Conservation (phyloP, 2,113 vertebrate genomes). For the Gymnocephalus cernua region DNA sequence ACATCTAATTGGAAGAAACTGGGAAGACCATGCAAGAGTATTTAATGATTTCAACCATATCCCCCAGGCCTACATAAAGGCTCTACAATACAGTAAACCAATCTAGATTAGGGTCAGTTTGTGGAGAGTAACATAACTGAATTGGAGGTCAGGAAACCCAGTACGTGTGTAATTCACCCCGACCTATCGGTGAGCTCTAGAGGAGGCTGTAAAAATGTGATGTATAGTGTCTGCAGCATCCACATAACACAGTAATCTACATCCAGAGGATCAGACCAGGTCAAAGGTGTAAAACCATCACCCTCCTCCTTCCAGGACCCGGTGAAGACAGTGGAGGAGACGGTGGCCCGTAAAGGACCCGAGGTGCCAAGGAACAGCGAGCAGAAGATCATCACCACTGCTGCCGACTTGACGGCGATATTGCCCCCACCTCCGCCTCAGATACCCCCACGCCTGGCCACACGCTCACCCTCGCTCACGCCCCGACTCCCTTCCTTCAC, state of each 20-base stretch:
- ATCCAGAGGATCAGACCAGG: neutral
- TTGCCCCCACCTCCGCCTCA: slow-evolving; percentile 78
- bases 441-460: slow-evolving; percentile 76
- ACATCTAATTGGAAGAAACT: slow-evolving; percentile 15
- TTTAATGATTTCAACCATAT: neutral
- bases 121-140: neutral
- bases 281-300: slow-evolving; percentile 19
- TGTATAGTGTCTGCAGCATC: slow-evolving; percentile 6
- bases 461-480: slow-evolving; percentile 72
- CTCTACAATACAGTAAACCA: neutral
- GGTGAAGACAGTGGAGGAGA: slow-evolving; percentile 89
- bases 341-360: slow-evolving; percentile 81
- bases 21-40: neutral
- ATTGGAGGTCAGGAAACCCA: slow-evolving; percentile 25
- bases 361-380: slow-evolving; percentile 83
- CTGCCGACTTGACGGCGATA: slow-evolving; percentile 77
- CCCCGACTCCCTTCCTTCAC: slow-evolving; percentile 86
- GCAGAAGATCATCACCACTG: slow-evolving; percentile 86
- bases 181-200: neutral
- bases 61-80: neutral
- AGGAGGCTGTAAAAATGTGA: slow-evolving; percentile 40
- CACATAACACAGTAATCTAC: neutral
- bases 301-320: slow-evolving; percentile 72
- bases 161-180: neutral
- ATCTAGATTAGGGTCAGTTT: neutral